Conservation (phyloP, 2,888 invertebrate species). For the Cephus runcator region DNA sequence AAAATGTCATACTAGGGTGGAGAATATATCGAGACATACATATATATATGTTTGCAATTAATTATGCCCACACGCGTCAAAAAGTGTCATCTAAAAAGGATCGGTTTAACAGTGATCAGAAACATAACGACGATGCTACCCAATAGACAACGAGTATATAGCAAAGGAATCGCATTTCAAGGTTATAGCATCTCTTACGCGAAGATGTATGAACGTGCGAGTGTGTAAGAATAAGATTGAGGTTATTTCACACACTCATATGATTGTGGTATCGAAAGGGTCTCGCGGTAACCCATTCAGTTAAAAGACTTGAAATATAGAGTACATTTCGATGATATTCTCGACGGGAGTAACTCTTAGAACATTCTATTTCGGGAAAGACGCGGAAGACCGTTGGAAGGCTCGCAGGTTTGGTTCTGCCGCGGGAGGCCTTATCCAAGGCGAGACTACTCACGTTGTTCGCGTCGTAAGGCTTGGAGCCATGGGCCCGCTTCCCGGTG, state of each 20-base stretch:
- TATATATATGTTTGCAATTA: not conserved
- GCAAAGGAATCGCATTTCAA: constrained; percentile 12
- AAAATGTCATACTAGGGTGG: not conserved
- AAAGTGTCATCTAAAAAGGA: not conserved
- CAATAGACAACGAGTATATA: not conserved
- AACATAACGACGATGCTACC: not conserved
- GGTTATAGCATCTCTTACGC: constrained; percentile 17
- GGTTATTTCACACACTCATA: constrained; percentile 41
- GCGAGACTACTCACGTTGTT: constrained; percentile 65
- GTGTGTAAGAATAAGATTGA: constrained; percentile 33
- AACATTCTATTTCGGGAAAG: constrained; percentile 36
- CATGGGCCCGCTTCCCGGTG: constrained; percentile 56
- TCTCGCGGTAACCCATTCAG: not conserved
- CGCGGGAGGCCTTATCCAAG: constrained; percentile 21
- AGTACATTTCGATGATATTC: not conserved
- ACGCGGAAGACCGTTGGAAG: constrained; percentile 28
- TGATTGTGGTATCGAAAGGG: constrained; percentile 32
- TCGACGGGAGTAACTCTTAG: constrained; percentile 15
- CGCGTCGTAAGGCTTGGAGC: constrained; percentile 65
- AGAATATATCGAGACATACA: not conserved
- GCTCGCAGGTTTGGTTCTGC: constrained; percentile 16
- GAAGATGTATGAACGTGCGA: not conserved
- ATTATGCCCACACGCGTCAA: not conserved
- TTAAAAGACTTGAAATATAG: not conserved
- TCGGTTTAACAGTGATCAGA: not conserved